phyloP scores from a whole-genome alignment of 2,888 invertebrate species.

The Tanypteryx hageni region DNA sequence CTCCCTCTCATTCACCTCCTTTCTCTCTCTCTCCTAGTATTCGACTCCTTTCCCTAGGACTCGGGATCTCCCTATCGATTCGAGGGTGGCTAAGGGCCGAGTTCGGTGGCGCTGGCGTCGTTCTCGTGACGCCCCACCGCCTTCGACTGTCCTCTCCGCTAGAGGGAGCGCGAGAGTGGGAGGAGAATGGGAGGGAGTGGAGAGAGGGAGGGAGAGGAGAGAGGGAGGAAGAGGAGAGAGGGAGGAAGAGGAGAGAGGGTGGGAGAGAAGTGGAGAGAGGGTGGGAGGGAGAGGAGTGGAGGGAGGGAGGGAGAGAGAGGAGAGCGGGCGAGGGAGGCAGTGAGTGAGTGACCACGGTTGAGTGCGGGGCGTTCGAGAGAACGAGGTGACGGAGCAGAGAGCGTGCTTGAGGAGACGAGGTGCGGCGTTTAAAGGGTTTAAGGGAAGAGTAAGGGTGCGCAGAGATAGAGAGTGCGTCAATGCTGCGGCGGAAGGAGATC shows the following conservation, averaged over 20 bases:
- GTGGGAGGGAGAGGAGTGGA: slow-evolving; percentile 70
- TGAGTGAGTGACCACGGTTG: slow-evolving; percentile 40
- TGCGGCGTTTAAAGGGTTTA: no score
- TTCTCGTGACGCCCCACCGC: neutral
- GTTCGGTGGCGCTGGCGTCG: neutral
- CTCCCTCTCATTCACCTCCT: no score
- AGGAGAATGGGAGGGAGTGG: slow-evolving; percentile 71
- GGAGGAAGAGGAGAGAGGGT: neutral
- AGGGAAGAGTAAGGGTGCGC: neutral
- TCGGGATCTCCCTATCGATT: slow-evolving; percentile 77
- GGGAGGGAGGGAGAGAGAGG: no score
- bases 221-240: no score
- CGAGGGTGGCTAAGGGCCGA: slow-evolving; percentile 70
- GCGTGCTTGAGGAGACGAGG: neutral
- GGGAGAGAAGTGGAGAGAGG: neutral
- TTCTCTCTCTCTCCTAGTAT: slow-evolving; percentile 73
- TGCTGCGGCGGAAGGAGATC: no score
- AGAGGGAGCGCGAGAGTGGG: slow-evolving; percentile 45
- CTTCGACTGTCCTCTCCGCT: slow-evolving; percentile 10
- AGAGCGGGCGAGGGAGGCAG: slow-evolving; percentile 69
- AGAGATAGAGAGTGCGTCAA: neutral
- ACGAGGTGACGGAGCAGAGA: neutral
- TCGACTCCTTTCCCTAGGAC: slow-evolving; percentile 76
- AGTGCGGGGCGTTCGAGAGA: slow-evolving; percentile 40
- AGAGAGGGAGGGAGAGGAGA: slow-evolving; percentile 66